These are phyloP conservation scores for Oscheius onirici DNA, from an alignment of 2,888 invertebrate genomes.

Conservation along the genomic window DNA sequence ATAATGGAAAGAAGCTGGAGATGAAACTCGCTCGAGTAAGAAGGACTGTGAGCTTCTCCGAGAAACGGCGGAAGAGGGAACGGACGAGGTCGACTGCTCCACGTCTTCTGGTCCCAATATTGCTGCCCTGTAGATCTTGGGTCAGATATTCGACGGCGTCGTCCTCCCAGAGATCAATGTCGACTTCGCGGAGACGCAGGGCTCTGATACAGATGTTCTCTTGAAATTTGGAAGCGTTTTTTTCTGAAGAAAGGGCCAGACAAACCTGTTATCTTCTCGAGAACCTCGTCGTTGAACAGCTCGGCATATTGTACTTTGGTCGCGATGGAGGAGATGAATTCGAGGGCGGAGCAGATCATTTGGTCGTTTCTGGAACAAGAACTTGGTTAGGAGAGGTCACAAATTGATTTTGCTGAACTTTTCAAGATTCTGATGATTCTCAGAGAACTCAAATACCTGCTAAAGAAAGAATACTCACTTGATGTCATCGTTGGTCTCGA, in stretches of 20 bases:
- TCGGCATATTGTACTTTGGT: constrained; percentile 85
- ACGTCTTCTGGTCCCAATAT: constrained; percentile 92
- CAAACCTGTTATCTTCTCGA: constrained; percentile 54
- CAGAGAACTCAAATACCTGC: no score
- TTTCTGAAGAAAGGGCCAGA: background rate
- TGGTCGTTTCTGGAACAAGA: constrained; percentile 64
- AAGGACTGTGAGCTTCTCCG: constrained; percentile 74
- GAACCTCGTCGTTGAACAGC: constrained; percentile 61
- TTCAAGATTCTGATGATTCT: background rate
- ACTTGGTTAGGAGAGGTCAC: no score
- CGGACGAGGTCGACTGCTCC: constrained; percentile 97
- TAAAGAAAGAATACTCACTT: constrained; percentile 34
- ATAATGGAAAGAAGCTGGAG: background rate
- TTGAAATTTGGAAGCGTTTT: no score
- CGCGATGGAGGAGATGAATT: constrained; percentile 92
- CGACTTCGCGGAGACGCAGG: constrained; percentile 92
- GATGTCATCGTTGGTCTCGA: constrained; percentile 72
- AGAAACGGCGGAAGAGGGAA: constrained; percentile 87
- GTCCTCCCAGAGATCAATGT: constrained; percentile 95
- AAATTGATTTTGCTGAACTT: background rate
- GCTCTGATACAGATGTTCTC: constrained; percentile 99
- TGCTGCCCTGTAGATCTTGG: constrained; percentile 89
- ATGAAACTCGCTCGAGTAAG: background rate
- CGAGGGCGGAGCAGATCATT: constrained; percentile 90
- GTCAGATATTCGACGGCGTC: constrained; percentile 97